Evolutionary conservation across 2,888 invertebrate species (phyloP), one percentile per base, ranked within the genome.

Genomic region (Priocnemis perturbator): DNA sequence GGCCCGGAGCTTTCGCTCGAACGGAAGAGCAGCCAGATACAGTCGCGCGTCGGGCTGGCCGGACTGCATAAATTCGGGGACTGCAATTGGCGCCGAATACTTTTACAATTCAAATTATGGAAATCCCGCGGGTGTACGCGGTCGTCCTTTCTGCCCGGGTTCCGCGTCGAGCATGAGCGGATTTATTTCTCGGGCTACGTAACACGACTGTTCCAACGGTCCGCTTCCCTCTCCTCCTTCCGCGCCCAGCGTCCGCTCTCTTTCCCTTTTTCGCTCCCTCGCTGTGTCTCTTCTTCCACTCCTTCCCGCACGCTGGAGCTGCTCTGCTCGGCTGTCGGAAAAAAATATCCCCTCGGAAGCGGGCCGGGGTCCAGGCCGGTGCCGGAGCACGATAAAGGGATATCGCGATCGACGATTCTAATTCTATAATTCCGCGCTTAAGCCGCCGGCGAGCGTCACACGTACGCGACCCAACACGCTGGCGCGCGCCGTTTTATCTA

Each of bases 31-130:
- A 11, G 11, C 7, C 4, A 11, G 37, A 37, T 11, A 37, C 11
- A 1, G 37, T 7, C 37, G 3, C 37, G 37, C 14, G 37, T 5
- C 7, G 58, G 48, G 19, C 23, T 56, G 82, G 80, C 81, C 75
- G 82, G 74, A 73, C 82, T 81, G 82, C 81, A 83, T 84, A 83
- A 83, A 83, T 86, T 81, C 77, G 77, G 74, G 70, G 75, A 71
- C 81, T 83, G 83, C 86, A 86, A 87, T 87, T 85, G 87, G 83
- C 85, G 83, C 73, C 74, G 86, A 86, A 86, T 85, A 85, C 86
- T 87, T 86, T 87, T 85, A 87, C 87, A 85, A 87, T 87, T 86
- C 87, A 86, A 87, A 87, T 87, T 87, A 87, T 87, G 86, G 86
- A 87, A 87, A 87, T 86, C 82, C 83, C 77, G 69, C 68, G 76